Evolutionary conservation across 2,797 vertebrate species (phyloP).

Genomic region (Limosa lapponica): DNA sequence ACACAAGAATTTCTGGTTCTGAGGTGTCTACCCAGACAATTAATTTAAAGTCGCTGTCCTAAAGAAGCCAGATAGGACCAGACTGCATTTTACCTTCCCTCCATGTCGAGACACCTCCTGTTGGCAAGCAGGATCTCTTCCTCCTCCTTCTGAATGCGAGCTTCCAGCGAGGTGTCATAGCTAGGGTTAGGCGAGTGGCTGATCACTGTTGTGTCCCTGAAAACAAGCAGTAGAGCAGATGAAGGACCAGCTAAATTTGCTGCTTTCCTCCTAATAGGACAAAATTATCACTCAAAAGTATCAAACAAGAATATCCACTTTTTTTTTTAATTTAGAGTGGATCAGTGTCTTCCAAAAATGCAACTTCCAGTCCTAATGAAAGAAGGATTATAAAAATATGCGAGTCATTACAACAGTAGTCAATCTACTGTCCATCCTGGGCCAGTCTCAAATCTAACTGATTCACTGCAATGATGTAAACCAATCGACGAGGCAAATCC

Average conservation of each 20-base stretch:
- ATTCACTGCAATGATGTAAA: not conserved
- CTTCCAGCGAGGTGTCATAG: slow-evolving; percentile 94
- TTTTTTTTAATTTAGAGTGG: not conserved
- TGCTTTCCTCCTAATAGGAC: not conserved
- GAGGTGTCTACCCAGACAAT: not conserved
- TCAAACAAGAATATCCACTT: not conserved
- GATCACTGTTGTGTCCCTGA: slow-evolving; percentile 89
- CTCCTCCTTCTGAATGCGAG: slow-evolving; percentile 96
- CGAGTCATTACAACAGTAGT: not conserved
- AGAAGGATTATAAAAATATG: not conserved
- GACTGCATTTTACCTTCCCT: slow-evolving; percentile 87
- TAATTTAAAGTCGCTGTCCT: not conserved
- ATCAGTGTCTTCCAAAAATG: not conserved
- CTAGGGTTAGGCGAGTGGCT: slow-evolving; percentile 92
- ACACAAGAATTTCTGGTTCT: slow-evolving; percentile 40
- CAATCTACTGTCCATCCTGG: not conserved
- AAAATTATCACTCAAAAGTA: not conserved
- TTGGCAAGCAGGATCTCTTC: slow-evolving; percentile 98
- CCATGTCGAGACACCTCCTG: slow-evolving; percentile 97
- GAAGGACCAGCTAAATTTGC: not conserved
- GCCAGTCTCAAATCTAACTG: not conserved
- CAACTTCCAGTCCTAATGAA: not conserved
- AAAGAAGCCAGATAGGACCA: not conserved
- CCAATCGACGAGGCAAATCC: not conserved
- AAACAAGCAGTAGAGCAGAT: not conserved